Conservation (phyloP, 2,113 vertebrate genomes). For the Silurus meridionalis region DNA sequence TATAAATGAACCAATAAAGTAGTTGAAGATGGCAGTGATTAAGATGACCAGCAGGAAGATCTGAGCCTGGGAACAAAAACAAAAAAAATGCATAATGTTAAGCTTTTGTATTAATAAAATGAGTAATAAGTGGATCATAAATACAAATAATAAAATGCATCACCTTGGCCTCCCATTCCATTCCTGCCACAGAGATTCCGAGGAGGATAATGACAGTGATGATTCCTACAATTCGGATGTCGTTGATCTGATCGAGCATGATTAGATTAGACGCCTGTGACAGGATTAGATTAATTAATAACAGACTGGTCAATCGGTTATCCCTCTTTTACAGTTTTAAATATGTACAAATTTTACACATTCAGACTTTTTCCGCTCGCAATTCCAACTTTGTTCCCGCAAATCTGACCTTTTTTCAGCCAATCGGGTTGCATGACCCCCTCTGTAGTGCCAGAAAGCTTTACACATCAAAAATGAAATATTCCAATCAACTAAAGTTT, state of each 20-base stretch:
- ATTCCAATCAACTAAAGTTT: too few relatives aligned
- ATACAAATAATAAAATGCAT: not conserved
- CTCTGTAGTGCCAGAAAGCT: too few relatives aligned
- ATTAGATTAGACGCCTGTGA: conserved; percentile 74
- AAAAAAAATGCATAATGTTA: conserved; percentile 36
- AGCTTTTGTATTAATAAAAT: not conserved
- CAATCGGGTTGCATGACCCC: too few relatives aligned
- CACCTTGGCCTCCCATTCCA: conserved; percentile 99
- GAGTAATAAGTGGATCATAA: not conserved
- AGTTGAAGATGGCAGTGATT: conserved; percentile 87
- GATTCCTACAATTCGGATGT: conserved; percentile 91
- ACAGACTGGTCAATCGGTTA: not conserved
- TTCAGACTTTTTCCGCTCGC: too few relatives aligned
- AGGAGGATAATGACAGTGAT: conserved; percentile 90
- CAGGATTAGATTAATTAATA: not conserved
- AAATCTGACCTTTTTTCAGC: too few relatives aligned
- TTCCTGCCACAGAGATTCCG: conserved; percentile 95
- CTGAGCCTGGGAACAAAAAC: conserved; percentile 77
- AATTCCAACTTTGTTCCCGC: too few relatives aligned
- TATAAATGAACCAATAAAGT: conserved; percentile 92
- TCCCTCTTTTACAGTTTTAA: not conserved
- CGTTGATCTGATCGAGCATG: conserved; percentile 88
- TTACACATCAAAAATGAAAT: too few relatives aligned
- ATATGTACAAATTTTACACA: not conserved
- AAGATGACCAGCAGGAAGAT: conserved; percentile 92